Base-by-base conservation (phyloP, 92 coral and sea anemone species). In the Siderastrea radians region DNA sequence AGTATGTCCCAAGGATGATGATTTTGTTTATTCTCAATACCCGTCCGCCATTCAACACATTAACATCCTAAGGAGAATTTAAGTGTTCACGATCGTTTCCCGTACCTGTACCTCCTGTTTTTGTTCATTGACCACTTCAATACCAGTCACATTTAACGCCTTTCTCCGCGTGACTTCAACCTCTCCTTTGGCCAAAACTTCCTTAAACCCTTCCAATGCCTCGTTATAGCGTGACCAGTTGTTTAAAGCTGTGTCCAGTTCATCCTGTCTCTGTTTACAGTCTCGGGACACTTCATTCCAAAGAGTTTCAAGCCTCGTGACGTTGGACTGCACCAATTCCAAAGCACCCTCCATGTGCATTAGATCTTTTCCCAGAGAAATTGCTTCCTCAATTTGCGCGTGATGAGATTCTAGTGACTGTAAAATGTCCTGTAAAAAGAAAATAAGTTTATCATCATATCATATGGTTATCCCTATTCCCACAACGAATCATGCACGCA, bases 161-260 rank as follows among this genome's bases (percentile, higher is more conserved):
- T 97, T 97, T 26, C 96, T 89, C 57, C 94, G 86, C 0, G 96
- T 92, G 44, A 97, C 75, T 83, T 91, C 94, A 77, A 97, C 96
- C 80, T 97, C 99, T 9, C 97, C 99, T 54, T 92, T 84, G 26
- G 99, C 98, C 43, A 97, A 94, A 47, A 90, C 91, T 70, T 93
- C 96, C 84, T 93, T 95, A 72, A 94, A 96, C 58, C 93, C 80
- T 49, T 90, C 88, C 77, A 88, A 17, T 17, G 88, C 95, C 62
- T 86, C 92, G 17, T 90, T 91, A 65, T 81, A 97, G 9, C 91
- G 87, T 38, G 60, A 86, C 99, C 99, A 97, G 79, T 94, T 86
- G 62, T 83, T 92, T 38, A 95, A 68, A 1, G 90, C 82, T 6
- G 87, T 81, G 83, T 91, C 94, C 38, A 97, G 78, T 78, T 97